These are phyloP conservation scores for Tragelaphus buxtoni DNA, from an alignment of 2,113 vertebrate species.

Conservation along the genomic window DNA sequence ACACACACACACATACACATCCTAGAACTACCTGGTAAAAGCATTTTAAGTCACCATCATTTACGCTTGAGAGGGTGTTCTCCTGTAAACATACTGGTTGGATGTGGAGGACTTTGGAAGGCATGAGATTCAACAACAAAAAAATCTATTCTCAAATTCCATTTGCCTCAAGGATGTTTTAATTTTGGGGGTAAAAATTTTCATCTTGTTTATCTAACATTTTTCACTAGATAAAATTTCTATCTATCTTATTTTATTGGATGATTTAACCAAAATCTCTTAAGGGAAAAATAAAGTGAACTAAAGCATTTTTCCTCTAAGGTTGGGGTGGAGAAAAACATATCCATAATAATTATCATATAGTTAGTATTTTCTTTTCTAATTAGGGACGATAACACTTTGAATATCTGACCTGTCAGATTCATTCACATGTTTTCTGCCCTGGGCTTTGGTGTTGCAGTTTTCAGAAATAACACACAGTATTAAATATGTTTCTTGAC, in stretches of 20 bases:
- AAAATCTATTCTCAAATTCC: background rate
- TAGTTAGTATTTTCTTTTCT: background rate
- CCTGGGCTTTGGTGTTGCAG: background rate
- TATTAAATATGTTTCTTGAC: background rate
- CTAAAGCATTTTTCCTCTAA: background rate
- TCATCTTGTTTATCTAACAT: background rate
- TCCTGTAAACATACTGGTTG: background rate
- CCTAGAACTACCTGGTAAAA: background rate
- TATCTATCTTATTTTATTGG: background rate
- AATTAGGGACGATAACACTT: background rate
- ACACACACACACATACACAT: background rate
- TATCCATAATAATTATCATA: background rate
- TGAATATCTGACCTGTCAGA: background rate
- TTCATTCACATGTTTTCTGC: background rate
- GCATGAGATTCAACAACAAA: background rate
- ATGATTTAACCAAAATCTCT: background rate
- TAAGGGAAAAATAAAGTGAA: background rate
- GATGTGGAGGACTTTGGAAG: background rate
- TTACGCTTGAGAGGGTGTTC: background rate
- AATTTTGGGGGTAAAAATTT: background rate
- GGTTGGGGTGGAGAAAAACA: background rate
- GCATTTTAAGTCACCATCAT: background rate
- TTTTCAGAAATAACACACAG: conserved; percentile 1
- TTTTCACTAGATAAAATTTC: background rate
- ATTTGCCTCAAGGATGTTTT: background rate